phyloP scores from a whole-genome alignment of 1,140 invertebrate genomes.

The Vanessa tameamea region DNA sequence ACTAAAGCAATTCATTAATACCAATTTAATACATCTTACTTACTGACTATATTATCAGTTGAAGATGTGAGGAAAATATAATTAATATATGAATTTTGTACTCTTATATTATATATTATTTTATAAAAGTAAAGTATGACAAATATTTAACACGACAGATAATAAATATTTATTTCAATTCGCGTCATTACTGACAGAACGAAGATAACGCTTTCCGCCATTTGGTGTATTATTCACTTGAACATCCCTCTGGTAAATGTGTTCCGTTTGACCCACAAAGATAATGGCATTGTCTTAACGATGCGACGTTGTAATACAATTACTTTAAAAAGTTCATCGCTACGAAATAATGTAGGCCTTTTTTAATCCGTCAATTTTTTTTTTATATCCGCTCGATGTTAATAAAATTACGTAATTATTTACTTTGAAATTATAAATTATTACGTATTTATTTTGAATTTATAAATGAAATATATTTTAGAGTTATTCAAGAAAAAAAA shows the following conservation, averaged over 20 bases:
- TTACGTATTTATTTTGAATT: too few relatives aligned
- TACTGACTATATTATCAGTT: too few relatives aligned
- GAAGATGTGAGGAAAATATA: too few relatives aligned
- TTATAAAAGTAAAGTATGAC: too few relatives aligned
- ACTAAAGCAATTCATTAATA: too few relatives aligned
- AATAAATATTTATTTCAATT: constrained; percentile 6
- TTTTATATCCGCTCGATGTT: background rate
- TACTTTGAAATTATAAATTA: too few relatives aligned
- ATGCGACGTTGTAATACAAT: constrained; percentile 6
- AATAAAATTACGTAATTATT: background rate
- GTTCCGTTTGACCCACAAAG: constrained; percentile 3
- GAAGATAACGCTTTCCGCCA: background rate
- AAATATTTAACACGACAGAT: background rate
- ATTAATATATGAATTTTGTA: too few relatives aligned
- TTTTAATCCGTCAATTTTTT: background rate
- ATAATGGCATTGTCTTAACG: constrained; percentile 1
- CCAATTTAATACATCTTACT: too few relatives aligned
- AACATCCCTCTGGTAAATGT: background rate
- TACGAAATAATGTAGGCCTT: background rate
- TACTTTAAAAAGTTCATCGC: constrained; percentile 6
- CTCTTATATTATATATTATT: too few relatives aligned
- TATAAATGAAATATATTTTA: too few relatives aligned
- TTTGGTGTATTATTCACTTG: constrained; percentile 2
- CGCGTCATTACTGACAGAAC: background rate
- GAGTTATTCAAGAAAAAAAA: too few relatives aligned